Conservation (phyloP, 35 echinoderm and acorn worm genomes). For the Apostichopus californicus region DNA sequence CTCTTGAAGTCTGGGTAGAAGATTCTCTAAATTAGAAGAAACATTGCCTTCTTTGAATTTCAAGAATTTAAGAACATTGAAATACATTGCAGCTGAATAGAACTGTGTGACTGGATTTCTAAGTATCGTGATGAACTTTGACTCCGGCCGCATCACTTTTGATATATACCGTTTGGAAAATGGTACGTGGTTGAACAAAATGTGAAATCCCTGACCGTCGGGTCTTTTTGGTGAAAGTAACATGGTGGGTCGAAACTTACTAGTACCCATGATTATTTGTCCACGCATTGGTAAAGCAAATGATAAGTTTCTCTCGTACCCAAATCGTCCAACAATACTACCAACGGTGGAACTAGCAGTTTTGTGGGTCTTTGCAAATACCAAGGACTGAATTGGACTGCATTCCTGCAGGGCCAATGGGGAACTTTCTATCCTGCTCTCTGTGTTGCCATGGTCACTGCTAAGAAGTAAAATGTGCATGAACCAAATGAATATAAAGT, state of each 20-base stretch:
- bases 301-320: constrained; percentile 28
- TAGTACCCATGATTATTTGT: background rate
- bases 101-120: constrained; percentile 45
- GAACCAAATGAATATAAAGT: too few species aligned
- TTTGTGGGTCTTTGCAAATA: constrained; percentile 49
- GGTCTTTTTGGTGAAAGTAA: background rate
- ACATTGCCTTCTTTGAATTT: background rate
- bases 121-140: constrained; percentile 44
- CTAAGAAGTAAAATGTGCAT: too few species aligned
- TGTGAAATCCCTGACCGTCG: background rate
- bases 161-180: constrained; percentile 5
- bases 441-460: too few species aligned
- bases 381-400: background rate
- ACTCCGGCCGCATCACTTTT: constrained; percentile 14
- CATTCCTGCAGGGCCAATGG: too few species aligned
- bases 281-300: constrained; percentile 4
- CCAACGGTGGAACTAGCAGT: constrained; percentile 53
- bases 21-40: background rate
- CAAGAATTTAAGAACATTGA: background rate
- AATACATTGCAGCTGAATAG: constrained; percentile 38
- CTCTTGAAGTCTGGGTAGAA: background rate
- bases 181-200: constrained; percentile 52
- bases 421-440: too few species aligned
- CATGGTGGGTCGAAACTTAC: background rate
- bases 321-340: constrained; percentile 39